Conservation (phyloP, 2,797 vertebrate species). For the Xerus rutilus region DNA sequence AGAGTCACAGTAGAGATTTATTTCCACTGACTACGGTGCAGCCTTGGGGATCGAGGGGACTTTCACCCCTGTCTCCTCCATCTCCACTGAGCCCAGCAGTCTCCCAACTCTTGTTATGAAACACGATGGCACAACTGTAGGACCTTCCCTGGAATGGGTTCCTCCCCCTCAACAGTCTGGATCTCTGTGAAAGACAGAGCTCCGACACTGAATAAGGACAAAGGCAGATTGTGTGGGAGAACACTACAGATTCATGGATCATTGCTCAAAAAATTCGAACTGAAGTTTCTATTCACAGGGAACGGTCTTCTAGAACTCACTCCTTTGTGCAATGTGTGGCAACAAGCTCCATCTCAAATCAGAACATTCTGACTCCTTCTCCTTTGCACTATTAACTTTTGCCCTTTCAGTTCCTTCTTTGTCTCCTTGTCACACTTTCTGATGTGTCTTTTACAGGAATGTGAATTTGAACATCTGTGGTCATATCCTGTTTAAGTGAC, state of each 20-base stretch:
- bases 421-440: background rate
- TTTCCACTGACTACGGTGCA: background rate
- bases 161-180: background rate
- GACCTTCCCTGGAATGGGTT: background rate
- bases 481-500: background rate
- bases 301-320: background rate
- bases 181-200: background rate
- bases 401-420: background rate
- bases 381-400: background rate
- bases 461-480: background rate
- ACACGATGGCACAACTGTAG: background rate
- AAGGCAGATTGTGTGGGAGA: background rate
- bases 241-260: background rate
- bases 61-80: background rate
- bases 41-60: rapidly evolving
- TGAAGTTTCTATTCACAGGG: background rate
- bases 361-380: background rate
- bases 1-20: background rate
- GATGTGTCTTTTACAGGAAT: background rate
- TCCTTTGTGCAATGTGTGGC: background rate
- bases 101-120: background rate
- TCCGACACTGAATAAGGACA: background rate
- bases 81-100: background rate
- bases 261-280: background rate
- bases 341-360: background rate